Base-by-base conservation (phyloP, 2,797 vertebrate genomes). In the Loriculus beryllinus region DNA sequence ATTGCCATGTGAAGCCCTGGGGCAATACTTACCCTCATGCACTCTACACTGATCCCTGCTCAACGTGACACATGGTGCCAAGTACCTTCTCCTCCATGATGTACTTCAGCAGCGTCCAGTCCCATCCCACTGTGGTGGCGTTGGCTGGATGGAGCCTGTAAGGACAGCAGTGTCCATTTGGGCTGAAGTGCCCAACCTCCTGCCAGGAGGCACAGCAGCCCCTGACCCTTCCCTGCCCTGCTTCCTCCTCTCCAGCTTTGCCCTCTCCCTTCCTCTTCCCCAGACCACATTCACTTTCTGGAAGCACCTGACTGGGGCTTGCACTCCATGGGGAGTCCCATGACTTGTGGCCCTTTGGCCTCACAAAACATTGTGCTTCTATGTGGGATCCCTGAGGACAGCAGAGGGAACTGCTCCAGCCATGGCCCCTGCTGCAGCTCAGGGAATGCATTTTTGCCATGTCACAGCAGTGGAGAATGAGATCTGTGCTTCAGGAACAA, bases 81-180 rank as follows among this genome's bases (percentile, higher is more conserved):
- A 68, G 81, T 98, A 99, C 99, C 98, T 99, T 96, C 76, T 97
- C 97, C 21, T 98, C 94, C 98, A 99, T 98, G 82, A 98, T 95
- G 47, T 97, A 97, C 12, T 96, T 96, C 86, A 99, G 94, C 91
- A 99, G 96, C 16, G 97, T 98, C 99, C 99, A 99, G 95, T 99
- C 98, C 99, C 99, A 99, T 28, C 98, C 98, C 92, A 98, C 95
- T 0, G 98, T 98, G 62, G 95, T 45, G 71, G 76, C 76, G 76
- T 98, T 98, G 83, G 97, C 98, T 88, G 98, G 98, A 96, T 99
- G 99, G 74, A 99, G 98, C 97, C 99, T 99, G 97, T 93, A 97
- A 88, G 74, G 28, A 97, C 43, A 97, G 80, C 26, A 37, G 54
- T 35, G 84, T 59, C 67, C 22, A 3, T 97, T 88, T 95, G 69